Percentiles rank a stretch among this genome's conserved stretches.
Evolutionary conservation across 2,113 vertebrate genomes (phyloP).

Genomic region (Spea multiplicata): DNA sequence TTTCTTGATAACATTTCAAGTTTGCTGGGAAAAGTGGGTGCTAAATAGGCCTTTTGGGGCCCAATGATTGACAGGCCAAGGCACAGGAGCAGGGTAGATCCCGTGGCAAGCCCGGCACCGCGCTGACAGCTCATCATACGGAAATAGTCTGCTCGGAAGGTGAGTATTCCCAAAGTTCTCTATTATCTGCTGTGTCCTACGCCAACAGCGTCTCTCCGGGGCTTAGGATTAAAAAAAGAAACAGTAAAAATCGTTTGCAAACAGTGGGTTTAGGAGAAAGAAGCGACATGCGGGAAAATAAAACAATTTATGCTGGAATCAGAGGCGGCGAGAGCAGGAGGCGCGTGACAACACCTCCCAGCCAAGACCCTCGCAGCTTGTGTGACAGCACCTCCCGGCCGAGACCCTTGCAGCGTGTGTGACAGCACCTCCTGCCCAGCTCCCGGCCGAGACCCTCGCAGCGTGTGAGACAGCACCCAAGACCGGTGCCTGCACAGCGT

Average conservation of each 20-base stretch:
- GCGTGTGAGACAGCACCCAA: too few species aligned
- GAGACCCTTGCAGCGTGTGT: too few species aligned
- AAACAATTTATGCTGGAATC: too few species aligned
- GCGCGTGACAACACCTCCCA: too few species aligned
- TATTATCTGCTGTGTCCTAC: constrained; percentile 29
- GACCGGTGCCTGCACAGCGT: too few species aligned
- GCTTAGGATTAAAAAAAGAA: constrained; percentile 21
- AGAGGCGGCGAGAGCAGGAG: too few species aligned
- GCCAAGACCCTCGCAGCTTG: too few species aligned
- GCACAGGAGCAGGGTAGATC: not conserved
- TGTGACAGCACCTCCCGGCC: too few species aligned
- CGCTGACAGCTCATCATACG: constrained; percentile 41
- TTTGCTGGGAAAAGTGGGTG: constrained; percentile 24
- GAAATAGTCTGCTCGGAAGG: constrained; percentile 22
- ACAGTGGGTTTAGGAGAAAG: constrained; percentile 9
- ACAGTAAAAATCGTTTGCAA: constrained; percentile 5
- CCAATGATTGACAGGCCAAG: constrained; percentile 24
- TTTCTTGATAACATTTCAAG: constrained; percentile 26
- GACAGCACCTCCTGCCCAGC: too few species aligned
- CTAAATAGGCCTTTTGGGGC: constrained; percentile 27
- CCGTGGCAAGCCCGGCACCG: constrained; percentile 13
- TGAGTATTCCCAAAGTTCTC: constrained; percentile 32
- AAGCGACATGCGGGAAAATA: not conserved
- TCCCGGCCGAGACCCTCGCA: too few species aligned
- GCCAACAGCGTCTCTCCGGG: not conserved